A percentile compares a stretch with the other conserved stretches of the same genome.
Evolutionary conservation across 1,140 invertebrate species (phyloP).

Genomic region (Caenorhabditis remanei): DNA sequence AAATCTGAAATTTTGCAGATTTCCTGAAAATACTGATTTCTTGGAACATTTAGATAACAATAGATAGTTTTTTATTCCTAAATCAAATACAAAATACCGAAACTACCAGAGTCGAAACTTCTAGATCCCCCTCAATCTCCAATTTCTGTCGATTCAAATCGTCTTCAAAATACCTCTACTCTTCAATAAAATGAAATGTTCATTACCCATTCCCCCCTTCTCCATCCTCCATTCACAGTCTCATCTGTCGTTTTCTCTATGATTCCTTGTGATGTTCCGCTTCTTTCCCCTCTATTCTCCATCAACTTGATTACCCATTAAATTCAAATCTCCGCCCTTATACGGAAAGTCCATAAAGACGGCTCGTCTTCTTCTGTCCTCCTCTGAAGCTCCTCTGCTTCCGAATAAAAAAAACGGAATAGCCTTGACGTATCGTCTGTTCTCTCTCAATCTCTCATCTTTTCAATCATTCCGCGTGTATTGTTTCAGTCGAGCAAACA

Average conservation of each 20-base stretch:
- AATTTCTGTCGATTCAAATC: too few species aligned
- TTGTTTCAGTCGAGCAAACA: conserved; percentile 54
- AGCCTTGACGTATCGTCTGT: conserved; percentile 22
- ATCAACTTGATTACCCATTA: conserved; percentile 50
- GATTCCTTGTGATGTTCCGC: not conserved
- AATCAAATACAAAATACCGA: too few species aligned
- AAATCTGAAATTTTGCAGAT: too few species aligned
- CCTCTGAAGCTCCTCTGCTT: not conserved
- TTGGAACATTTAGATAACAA: too few species aligned
- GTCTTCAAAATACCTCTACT: too few species aligned
- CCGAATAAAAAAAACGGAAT: not conserved
- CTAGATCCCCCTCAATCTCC: too few species aligned
- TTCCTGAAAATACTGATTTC: too few species aligned
- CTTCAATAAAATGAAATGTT: not conserved
- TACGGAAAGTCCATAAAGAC: conserved; percentile 30
- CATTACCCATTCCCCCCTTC: not conserved
- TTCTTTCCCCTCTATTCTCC: not conserved
- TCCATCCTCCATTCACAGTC: not conserved
- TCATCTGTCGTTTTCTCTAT: conserved; percentile 2
- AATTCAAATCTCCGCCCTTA: conserved; percentile 14
- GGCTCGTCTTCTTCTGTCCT: not conserved
- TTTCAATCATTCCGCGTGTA: conserved; percentile 34
- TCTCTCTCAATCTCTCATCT: conserved; percentile 4
- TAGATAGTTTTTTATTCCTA: too few species aligned
- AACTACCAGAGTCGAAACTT: too few species aligned